These are phyloP conservation scores for Dysidea cf. avara DNA, from an alignment of 37 sponge, comb jelly and placozoan species.

Conservation along the genomic window DNA sequence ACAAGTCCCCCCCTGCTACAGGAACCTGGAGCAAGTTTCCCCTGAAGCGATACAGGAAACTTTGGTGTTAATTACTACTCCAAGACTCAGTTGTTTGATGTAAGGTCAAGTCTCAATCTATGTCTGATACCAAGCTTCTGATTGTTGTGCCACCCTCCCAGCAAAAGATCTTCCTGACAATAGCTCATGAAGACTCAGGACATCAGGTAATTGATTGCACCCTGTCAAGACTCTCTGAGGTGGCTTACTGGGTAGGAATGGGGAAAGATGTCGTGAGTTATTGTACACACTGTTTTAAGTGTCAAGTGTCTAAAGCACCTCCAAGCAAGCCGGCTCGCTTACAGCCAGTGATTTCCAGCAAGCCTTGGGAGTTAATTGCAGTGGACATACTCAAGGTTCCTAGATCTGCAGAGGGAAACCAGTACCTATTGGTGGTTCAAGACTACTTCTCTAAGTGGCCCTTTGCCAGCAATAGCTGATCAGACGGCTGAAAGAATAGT, in stretches of 20 bases:
- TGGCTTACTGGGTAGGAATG: slow-evolving; percentile 17
- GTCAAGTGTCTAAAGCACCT: not conserved
- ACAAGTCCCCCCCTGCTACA: not conserved
- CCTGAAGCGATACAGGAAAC: slow-evolving; percentile 5
- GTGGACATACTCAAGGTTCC: too few species aligned
- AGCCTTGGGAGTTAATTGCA: slow-evolving; percentile 14
- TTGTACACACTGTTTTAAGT: not conserved
- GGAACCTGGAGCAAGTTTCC: not conserved
- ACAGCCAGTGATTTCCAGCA: not conserved
- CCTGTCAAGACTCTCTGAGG: not conserved
- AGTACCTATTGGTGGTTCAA: too few species aligned
- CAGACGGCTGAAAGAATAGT: not conserved
- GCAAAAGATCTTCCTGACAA: too few species aligned
- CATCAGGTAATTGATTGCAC: too few species aligned
- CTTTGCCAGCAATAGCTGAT: not conserved
- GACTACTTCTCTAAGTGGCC: too few species aligned
- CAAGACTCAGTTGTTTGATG: too few species aligned
- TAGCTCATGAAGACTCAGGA: too few species aligned
- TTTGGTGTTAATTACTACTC: slow-evolving; percentile 2
- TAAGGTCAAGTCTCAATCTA: too few species aligned
- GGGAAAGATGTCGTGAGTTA: not conserved
- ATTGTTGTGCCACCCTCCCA: too few species aligned
- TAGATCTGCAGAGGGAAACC: too few species aligned
- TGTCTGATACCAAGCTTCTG: too few species aligned
- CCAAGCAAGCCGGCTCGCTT: not conserved